phyloP scores from a whole-genome alignment of 2,797 vertebrate species.

The Leucoraja ocellata region DNA sequence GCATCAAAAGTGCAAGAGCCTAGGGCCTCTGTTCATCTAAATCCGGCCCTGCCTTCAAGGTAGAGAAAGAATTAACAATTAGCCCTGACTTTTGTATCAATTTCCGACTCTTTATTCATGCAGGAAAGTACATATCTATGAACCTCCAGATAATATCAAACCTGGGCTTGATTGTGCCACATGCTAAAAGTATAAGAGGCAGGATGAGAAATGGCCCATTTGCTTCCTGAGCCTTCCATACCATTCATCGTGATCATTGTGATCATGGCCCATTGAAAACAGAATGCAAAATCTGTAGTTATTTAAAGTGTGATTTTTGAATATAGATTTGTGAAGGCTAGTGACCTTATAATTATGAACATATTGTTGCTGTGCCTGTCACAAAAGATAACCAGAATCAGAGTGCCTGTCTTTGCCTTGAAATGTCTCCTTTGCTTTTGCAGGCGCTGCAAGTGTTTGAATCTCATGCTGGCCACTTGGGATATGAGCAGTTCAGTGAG shows the following conservation, averaged over 20 bases:
- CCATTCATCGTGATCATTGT: not conserved
- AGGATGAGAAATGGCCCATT: too few relatives aligned
- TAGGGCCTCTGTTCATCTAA: too few relatives aligned
- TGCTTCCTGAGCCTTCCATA: too few relatives aligned
- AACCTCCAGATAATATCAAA: not conserved
- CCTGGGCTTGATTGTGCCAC: not conserved
- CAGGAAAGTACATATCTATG: not conserved
- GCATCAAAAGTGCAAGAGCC: too few relatives aligned
- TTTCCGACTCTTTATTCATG: too few relatives aligned
- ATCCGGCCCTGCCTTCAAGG: too few relatives aligned
- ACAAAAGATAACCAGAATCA: not conserved
- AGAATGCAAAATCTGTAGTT: not conserved
- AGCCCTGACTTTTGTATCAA: not conserved
- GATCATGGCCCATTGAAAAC: not conserved
- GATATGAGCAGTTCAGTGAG: constrained; percentile 73
- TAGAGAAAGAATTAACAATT: not conserved
- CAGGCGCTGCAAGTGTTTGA: constrained; percentile 95
- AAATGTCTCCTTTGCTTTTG: not conserved
- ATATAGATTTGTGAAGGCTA: not conserved
- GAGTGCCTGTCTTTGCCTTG: not conserved
- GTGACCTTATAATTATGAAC: not conserved
- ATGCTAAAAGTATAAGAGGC: not conserved
- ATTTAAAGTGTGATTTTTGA: not conserved
- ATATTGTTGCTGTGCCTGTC: not conserved
- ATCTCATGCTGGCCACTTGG: constrained; percentile 85